phyloP scores from a whole-genome alignment of 1,140 invertebrate species.

The Eueides isabella region DNA sequence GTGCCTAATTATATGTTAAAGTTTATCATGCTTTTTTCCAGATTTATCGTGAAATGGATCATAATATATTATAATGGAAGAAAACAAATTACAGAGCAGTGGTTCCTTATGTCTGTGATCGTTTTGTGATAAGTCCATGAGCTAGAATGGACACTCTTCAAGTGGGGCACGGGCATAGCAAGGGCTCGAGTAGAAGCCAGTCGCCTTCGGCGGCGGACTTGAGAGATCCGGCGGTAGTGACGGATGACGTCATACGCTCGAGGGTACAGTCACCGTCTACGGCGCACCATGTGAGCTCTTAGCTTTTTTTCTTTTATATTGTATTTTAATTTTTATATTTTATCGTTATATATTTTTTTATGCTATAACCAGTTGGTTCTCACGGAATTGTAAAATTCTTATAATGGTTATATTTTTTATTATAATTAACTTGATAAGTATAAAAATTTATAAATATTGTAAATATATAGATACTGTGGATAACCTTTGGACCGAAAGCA shows the following conservation, averaged over 20 bases:
- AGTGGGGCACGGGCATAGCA: conserved; percentile 66
- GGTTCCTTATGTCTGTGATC: conserved; percentile 32
- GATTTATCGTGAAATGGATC: conserved; percentile 16
- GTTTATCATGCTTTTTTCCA: conserved; percentile 19
- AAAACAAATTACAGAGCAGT: conserved; percentile 2
- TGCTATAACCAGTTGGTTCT: neutral
- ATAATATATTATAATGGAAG: conserved; percentile 12
- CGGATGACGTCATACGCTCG: conserved; percentile 73
- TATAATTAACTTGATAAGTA: neutral
- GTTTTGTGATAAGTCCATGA: conserved; percentile 42
- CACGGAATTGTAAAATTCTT: neutral
- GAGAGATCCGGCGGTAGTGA: conserved; percentile 67
- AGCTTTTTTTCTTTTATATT: neutral
- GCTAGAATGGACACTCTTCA: conserved; percentile 68
- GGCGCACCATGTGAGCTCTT: conserved; percentile 59
- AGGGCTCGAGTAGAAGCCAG: conserved; percentile 76
- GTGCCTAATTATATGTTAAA: conserved; percentile 15
- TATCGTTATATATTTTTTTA: neutral
- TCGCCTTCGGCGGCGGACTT: conserved; percentile 73
- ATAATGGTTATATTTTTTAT: neutral
- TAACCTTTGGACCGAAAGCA: neutral
- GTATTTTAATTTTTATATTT: neutral
- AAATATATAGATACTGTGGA: neutral
- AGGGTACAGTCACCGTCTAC: conserved; percentile 72
- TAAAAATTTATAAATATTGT: neutral